Evolutionary conservation across 2,888 invertebrate species (phyloP), one percentile per base, ranked within the genome.

Genomic region (Magallana nippona): DNA sequence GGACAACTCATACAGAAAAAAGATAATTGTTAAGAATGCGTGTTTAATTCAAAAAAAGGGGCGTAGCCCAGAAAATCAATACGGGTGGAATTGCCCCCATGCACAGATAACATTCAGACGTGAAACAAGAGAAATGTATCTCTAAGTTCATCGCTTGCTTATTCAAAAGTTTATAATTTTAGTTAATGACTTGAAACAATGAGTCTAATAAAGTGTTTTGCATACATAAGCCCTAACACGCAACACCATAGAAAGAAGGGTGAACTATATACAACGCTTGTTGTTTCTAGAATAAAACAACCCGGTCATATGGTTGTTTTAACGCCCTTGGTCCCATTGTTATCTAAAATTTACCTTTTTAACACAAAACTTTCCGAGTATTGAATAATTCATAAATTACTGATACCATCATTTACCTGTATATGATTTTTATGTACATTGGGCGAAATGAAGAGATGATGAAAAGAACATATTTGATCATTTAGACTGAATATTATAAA

Each of bases 131-230:
- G 32, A 19, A 63, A 63, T 22, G 27, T 63, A 63, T 71, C 27
- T 71, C 27, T 11, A 17, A 71, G 15, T 15, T 15, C 32, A 71
- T 71, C 13, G 71, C 10, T 27, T 71, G 8, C 19, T 27, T 32
- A 27, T 15, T 71, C 13, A 71, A 71, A 71, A 71, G 71, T 71
- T 27, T 27, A 63, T 71, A 13, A 11, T 71, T 71, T 71, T 27
- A 27, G 15, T 22, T 17, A 15, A 27, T 63, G 19, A 11, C 13
- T 63, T 63, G 19, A 27, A 13, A 22, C 17, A 60, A 17, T n/a
- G n/a, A 10, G 60, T n/a, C n/a, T 60, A 17, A 17, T 60, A 60
- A 8, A n/a, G 11, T 5, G 17, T 11, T 60, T 60, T 60, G 17
- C 17, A 60, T 60, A n/a, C 5, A 58, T n/a, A n/a, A 10, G n/a